Evolutionary conservation across 2,113 vertebrate genomes (phyloP), one percentile per base, ranked within the genome.

Genomic region (Motacilla alba): DNA sequence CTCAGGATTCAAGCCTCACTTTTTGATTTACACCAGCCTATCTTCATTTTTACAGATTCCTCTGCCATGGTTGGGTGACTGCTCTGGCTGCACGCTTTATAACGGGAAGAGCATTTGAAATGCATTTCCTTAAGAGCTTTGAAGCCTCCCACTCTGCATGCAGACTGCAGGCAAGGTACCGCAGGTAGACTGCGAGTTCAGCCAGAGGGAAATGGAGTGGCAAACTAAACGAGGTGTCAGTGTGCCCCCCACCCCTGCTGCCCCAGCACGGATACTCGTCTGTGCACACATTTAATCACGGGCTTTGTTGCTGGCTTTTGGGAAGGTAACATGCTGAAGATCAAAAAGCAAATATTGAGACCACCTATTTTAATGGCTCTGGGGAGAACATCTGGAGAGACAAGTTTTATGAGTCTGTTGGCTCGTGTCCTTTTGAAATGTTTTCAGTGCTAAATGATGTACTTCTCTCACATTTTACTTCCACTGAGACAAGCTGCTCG

Each of bases 371-470:
- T 69, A 91, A 78, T 78, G 80, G 74, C 90, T 87, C 83, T 83
- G 62, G 88, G 85, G 79, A 93, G 80, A 96, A 96, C 96, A 97
- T 94, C 95, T 95, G 90, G 92, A 93, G 79, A 90, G 70, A 93
- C 83, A 92, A 93, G 83, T 92, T 96, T 94, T 93, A 96, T 15
- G 79, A 53, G 79, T 87, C 88, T 90, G 82, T 56, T 95, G 93
- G 75, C 68, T 95, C 31, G 0, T 95, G 92, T 97, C 92, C 92
- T 96, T 95, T 96, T 95, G 89, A 87, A 92, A 95, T 90, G 93
- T 69, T 94, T 96, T 93, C 87, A 35, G 49, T 94, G 79, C 73
- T 93, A 90, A 96, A 89, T 93, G 64, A 91, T 87, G 75, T 60
- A 90, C 67, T 88, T 87, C 89, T 75, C 37, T 94, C 72, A 44